Evolutionary conservation across 2,888 invertebrate species (phyloP).

Genomic region (Penaeus monodon): DNA sequence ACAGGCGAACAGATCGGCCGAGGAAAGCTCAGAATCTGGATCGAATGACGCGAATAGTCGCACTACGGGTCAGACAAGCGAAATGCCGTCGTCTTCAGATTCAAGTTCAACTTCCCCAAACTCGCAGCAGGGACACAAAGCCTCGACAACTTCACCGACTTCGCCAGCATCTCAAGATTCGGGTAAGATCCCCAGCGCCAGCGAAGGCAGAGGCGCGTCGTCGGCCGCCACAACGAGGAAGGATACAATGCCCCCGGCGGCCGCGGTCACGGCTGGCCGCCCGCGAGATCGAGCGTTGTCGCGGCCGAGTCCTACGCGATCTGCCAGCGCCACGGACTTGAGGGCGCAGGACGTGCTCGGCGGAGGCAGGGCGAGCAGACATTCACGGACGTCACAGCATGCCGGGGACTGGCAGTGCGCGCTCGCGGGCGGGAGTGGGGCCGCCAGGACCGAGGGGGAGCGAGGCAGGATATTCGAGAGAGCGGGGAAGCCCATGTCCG

Average conservation of each 20-base stretch:
- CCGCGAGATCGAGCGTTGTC: not conserved
- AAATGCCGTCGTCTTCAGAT: no score
- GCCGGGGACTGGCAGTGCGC: no score
- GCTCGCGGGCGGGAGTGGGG: not conserved
- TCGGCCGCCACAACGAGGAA: no score
- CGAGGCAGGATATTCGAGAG: not conserved
- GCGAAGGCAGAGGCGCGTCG: not conserved
- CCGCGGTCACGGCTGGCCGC: not conserved
- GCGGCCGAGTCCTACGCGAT: not conserved
- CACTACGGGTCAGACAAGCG: no score
- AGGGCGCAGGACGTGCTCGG: not conserved
- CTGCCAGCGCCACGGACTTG: constrained; percentile 27
- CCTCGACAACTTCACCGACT: no score
- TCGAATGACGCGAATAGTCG: no score
- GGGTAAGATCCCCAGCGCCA: no score
- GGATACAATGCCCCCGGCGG: not conserved
- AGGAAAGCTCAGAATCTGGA: no score
- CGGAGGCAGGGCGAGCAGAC: not conserved
- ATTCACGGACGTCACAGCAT: not conserved
- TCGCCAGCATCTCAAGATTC: no score
- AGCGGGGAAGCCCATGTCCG: not conserved
- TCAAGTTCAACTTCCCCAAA: no score
- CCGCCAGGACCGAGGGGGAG: not conserved
- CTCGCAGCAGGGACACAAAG: no score
- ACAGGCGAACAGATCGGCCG: no score